Evolutionary conservation across 2,888 invertebrate genomes (phyloP).

Genomic region (Calameuta filiformis): DNA sequence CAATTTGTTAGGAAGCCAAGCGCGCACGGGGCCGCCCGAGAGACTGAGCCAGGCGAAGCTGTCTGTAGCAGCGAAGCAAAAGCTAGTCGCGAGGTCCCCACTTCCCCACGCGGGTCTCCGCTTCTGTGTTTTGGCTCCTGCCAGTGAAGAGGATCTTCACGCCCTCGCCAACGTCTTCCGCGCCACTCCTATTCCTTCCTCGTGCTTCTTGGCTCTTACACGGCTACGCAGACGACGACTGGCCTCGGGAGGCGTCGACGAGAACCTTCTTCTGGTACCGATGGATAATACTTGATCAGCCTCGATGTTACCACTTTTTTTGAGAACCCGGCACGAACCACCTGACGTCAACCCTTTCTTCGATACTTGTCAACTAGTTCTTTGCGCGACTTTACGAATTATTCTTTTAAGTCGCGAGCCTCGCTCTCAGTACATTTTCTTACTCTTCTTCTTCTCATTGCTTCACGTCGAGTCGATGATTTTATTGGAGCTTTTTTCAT

Average conservation of each 20-base stretch:
- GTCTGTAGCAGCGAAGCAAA: slow-evolving; percentile 40
- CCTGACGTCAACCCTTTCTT: neutral
- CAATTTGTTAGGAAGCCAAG: slow-evolving; percentile 33
- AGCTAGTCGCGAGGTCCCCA: slow-evolving; percentile 41
- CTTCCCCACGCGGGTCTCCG: slow-evolving; percentile 30
- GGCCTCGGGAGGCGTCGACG: neutral
- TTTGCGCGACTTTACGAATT: neutral
- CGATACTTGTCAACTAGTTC: neutral
- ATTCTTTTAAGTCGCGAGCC: neutral
- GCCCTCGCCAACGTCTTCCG: slow-evolving; percentile 12
- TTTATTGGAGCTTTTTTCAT: neutral
- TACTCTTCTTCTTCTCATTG: neutral
- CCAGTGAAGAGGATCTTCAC: slow-evolving; percentile 19
- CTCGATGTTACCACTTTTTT: neutral
- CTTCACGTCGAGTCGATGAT: neutral
- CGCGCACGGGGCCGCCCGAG: slow-evolving; percentile 49
- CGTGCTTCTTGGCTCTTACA: neutral
- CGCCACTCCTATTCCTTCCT: neutral
- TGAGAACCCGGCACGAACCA: neutral
- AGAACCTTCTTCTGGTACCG: neutral
- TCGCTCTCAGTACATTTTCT: neutral
- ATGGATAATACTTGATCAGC: neutral
- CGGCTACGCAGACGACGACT: neutral
- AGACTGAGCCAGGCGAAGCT: slow-evolving; percentile 44
- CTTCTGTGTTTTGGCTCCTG: slow-evolving; percentile 24